phyloP scores from a whole-genome alignment of 2,797 vertebrate species.

The Sebastes matsubarae region DNA sequence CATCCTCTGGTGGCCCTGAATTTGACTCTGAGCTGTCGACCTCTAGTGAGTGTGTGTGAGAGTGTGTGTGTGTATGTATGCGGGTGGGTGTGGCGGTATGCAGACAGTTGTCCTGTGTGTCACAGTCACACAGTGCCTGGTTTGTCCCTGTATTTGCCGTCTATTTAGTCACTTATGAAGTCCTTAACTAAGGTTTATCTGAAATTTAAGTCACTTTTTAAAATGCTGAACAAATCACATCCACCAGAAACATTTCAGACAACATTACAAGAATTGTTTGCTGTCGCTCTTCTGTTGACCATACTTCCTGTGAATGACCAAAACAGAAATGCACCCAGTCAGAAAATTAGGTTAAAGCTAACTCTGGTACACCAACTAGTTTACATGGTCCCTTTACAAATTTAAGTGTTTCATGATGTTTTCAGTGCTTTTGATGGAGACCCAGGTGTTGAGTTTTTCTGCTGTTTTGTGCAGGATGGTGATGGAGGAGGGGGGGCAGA shows the following conservation, averaged over 20 bases:
- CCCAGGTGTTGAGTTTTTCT: neutral
- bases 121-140: neutral
- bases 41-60: neutral
- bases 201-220: neutral
- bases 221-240: neutral
- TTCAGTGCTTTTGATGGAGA: neutral
- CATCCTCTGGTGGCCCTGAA: slow-evolving; percentile 48
- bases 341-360: neutral
- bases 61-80: neutral
- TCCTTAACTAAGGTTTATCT: neutral
- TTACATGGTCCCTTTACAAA: neutral
- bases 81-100: neutral
- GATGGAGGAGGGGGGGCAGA: slow-evolving; percentile 72
- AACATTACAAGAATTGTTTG: neutral
- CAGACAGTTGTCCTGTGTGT: slow-evolving; percentile 5
- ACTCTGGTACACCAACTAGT: neutral
- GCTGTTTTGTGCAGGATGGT: slow-evolving; percentile 67
- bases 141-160: neutral
- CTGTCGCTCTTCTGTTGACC: neutral
- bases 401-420: neutral
- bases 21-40: slow-evolving; percentile 20
- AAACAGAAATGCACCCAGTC: neutral
- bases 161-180: neutral
- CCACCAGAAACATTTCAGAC: neutral
- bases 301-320: neutral